phyloP scores from a whole-genome alignment of 2,888 invertebrate genomes.

The Pristionchus fissidentatus region DNA sequence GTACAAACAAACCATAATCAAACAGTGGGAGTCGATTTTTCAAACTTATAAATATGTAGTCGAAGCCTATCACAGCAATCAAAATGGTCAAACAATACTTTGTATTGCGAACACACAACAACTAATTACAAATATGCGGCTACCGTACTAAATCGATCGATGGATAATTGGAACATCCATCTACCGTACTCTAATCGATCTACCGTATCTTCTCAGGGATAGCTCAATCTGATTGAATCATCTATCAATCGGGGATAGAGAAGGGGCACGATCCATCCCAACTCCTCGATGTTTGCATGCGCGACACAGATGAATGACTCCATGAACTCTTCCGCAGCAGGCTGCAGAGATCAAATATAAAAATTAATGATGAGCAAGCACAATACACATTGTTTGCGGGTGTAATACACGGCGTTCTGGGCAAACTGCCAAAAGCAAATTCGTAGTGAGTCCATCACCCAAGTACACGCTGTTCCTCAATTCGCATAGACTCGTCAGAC shows the following conservation, averaged over 20 bases:
- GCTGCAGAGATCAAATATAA: conserved; percentile 32
- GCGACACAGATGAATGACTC: conserved; percentile 20
- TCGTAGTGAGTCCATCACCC: too few relatives aligned
- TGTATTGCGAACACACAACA: background rate
- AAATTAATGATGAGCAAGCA: background rate
- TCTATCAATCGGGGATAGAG: conserved; percentile 27
- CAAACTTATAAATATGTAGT: background rate
- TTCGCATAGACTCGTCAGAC: too few relatives aligned
- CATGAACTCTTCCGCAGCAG: conserved; percentile 26
- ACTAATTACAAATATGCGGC: conserved; percentile 5
- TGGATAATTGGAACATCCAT: background rate
- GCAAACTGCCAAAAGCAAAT: too few relatives aligned
- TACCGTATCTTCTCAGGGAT: too few relatives aligned
- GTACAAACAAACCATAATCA: background rate
- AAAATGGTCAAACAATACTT: background rate
- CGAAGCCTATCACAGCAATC: background rate
- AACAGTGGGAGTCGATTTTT: background rate
- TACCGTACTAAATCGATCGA: too few relatives aligned
- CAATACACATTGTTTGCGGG: too few relatives aligned
- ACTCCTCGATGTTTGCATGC: conserved; percentile 8
- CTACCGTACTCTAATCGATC: too few relatives aligned
- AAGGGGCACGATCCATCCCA: conserved; percentile 33
- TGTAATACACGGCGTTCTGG: too few relatives aligned
- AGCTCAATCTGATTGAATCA: background rate
- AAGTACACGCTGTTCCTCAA: too few relatives aligned